Conservation (phyloP, 2,113 vertebrate genomes). For the Polypterus bichir region DNA sequence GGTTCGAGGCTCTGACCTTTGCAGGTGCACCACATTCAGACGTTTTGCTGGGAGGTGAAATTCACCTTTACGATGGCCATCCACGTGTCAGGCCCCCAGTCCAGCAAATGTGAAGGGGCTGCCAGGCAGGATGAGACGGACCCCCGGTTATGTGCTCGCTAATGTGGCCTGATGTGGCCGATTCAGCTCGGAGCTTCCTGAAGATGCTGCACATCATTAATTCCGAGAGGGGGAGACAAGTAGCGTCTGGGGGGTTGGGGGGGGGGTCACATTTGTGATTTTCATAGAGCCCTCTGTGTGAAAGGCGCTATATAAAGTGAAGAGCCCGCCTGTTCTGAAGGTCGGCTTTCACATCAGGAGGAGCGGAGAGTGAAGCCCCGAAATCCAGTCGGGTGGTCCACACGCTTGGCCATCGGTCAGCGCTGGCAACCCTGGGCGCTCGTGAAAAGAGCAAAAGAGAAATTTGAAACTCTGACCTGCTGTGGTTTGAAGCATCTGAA, state of each 20-base stretch:
- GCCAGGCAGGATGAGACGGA: slow-evolving; percentile 16
- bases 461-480: no score
- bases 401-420: no score
- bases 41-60: slow-evolving; percentile 28
- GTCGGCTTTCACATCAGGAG: no score
- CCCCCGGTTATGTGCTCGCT: not conserved
- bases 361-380: no score
- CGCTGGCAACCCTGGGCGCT: no score
- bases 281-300: no score
- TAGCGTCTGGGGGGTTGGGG: not conserved
- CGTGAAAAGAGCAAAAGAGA: no score
- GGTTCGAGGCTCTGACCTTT: slow-evolving; percentile 31
- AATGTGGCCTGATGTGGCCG: not conserved
- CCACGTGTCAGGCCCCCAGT: slow-evolving; percentile 15
- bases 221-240: not conserved
- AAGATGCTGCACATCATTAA: not conserved
- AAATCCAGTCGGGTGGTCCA: no score
- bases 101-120: slow-evolving; percentile 3
- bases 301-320: no score
- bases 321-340: no score
- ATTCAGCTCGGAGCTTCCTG: not conserved
- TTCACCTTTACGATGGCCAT: slow-evolving; percentile 37
- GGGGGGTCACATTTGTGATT: not conserved
- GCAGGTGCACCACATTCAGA: slow-evolving; percentile 15
- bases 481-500: no score